Base-by-base conservation (phyloP, 2,797 vertebrate genomes). In the Micropoecilia bifurca region DNA sequence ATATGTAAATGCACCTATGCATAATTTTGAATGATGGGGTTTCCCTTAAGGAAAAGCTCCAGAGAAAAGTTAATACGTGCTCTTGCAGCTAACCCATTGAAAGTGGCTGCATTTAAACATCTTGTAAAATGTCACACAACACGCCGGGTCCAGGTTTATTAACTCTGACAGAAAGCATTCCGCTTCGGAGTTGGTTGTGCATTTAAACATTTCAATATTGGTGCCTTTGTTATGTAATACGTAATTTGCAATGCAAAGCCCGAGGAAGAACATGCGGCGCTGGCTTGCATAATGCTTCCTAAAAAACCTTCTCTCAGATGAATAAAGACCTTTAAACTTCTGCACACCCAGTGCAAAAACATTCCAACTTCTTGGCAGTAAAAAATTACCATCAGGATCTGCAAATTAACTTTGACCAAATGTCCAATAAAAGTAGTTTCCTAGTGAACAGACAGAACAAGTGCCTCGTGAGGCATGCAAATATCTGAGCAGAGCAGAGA, bases 111-210 rank as follows among this genome's bases (percentile, higher is more conserved):
- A 87, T 71, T 83, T 80, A 86, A 78, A 81, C 74, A 90, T 82
- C 89, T 84, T 75, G 55, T 36, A 79, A 90, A 90, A 91, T 91
- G 85, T 86, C 85, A 89, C 61, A 7, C 4, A 74, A 74, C 74
- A 73, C 66, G 33, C 80, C 47, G 59, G 78, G 82, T 82, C 80
- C 28, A 30, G 46, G 78, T 73, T 73, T 76, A 76, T 90, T 84
- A 82, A 69, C 75, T 80, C 76, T 76, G 77, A 75, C 69, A 75
- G 36, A 73, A 68, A 76, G n/a, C 50, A 53, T 89, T 87, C 82
- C 48, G 75, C 59, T 36, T 79, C 36, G 43, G 25, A 74, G 73
- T 74, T 39, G 80, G 74, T 28, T 71, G 59, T 71, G 68, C 71
- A 77, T 82, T 88, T 57, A 59, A 80, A 81, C 79, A 46, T 47